phyloP scores from a whole-genome alignment of 2,113 vertebrate species.

The Indicator indicator region DNA sequence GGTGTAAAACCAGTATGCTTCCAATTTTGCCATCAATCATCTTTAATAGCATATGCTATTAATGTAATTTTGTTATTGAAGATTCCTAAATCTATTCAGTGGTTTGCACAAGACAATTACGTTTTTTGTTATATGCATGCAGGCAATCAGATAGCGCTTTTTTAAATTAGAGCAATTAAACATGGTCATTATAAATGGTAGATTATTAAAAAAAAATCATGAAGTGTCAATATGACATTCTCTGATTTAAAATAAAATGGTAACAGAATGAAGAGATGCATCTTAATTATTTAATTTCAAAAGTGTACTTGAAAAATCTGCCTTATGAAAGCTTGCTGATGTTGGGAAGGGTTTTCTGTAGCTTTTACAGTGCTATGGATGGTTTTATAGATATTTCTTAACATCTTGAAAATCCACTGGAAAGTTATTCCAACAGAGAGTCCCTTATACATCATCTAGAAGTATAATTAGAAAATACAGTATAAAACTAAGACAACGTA shows the following conservation, averaged over 20 bases:
- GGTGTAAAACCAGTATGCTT: constrained; percentile 74
- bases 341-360: background rate
- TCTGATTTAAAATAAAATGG: constrained; percentile 66
- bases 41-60: constrained; percentile 84
- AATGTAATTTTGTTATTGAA: constrained; percentile 85
- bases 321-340: background rate
- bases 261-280: constrained; percentile 43
- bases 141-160: constrained; percentile 74
- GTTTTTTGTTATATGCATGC: constrained; percentile 72
- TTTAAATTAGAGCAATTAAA: constrained; percentile 77
- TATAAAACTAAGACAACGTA: no score
- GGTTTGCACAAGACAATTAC: constrained; percentile 80
- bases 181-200: constrained; percentile 73
- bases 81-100: constrained; percentile 79
- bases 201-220: constrained; percentile 71
- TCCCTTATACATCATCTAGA: background rate
- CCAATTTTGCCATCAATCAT: constrained; percentile 84
- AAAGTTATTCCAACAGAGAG: background rate
- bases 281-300: constrained; percentile 54
- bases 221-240: constrained; percentile 66
- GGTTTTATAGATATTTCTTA: background rate
- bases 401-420: background rate
- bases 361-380: background rate
- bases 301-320: constrained; percentile 19
- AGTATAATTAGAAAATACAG: background rate